Evolutionary conservation across 2,888 invertebrate genomes (phyloP), one percentile per base, ranked within the genome.

Genomic region (Pristionchus maxplancki): DNA sequence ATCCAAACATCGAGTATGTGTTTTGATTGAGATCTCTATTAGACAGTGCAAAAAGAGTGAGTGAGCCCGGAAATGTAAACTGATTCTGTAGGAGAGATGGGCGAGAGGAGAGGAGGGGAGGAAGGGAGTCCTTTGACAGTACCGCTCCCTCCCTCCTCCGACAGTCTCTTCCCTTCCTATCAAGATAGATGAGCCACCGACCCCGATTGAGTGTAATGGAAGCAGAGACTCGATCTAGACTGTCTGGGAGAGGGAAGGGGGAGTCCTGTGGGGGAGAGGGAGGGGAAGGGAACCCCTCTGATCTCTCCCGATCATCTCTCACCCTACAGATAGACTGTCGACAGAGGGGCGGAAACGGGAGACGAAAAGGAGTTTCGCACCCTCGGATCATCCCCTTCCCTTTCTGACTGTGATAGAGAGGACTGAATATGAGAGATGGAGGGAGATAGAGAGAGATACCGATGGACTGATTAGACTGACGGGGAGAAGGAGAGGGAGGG

Each of bases 131-230:
- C 78, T 78, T 78, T 78, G 78, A 78, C 28, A 28, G 44, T 44
- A 48, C 78, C 78, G 78, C 40, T 34, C 40, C n/a, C n/a, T n/a
- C 44, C 44, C 44, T 34, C 28, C 20, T 40, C 44, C 5, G 64
- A 28, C 44, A 48, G 78, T 78, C 31, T 20, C 67, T 20, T 31
- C 37, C 71, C 71, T 31, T 20, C 71, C 71, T 71, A 71, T 71
- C 71, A 48, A 78, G 78, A 78, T 48, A 48, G 44, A 78, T 78
- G 78, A 40, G 48, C 78, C 78, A 78, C 78, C 78, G 78, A 40
- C 37, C 58, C 37, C 37, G 74, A 48, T 40, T n/a, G 78, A 28
- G 78, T 40, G 78, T 44, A 48, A 78, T 44, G 78, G n/a, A 78
- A 28, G 44, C 37, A 40, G 78, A 71, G 71, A 71, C 71, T 37